Conservation (phyloP, 2,888 invertebrate species). For the Dusona sp. region DNA sequence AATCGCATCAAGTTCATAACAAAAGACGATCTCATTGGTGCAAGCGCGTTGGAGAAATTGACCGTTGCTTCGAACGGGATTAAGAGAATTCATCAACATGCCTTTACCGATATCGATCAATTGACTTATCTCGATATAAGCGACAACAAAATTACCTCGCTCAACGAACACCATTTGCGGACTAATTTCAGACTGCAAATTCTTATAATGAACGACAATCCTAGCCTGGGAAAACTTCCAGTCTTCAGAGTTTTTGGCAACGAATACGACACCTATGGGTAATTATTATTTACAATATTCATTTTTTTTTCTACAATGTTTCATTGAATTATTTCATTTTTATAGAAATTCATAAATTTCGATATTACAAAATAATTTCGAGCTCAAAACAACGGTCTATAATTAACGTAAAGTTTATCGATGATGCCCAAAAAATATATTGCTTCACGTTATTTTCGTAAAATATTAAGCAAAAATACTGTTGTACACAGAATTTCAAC, state of each 20-base stretch:
- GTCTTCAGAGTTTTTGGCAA: slow-evolving; percentile 88
- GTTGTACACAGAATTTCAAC: no score
- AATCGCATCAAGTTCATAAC: slow-evolving; percentile 89
- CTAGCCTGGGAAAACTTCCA: slow-evolving; percentile 88
- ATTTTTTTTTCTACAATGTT: neutral
- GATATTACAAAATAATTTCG: no score
- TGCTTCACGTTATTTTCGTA: no score
- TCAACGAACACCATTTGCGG: slow-evolving; percentile 89
- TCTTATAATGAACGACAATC: slow-evolving; percentile 90
- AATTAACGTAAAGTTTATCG: no score
- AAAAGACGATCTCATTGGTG: slow-evolving; percentile 88
- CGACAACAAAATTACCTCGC: slow-evolving; percentile 89
- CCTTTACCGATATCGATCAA: slow-evolving; percentile 89
- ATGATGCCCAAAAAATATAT: neutral
- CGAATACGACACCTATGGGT: slow-evolving; percentile 80
- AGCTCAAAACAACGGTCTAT: no score
- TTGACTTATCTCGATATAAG: slow-evolving; percentile 91
- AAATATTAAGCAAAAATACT: no score
- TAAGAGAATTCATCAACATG: slow-evolving; percentile 88
- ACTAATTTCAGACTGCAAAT: slow-evolving; percentile 90
- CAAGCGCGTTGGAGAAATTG: slow-evolving; percentile 88
- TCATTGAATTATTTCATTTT: neutral
- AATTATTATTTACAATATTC: slow-evolving; percentile 27
- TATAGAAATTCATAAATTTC: neutral
- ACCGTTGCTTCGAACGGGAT: slow-evolving; percentile 90